phyloP scores from a whole-genome alignment of 2,797 vertebrate genomes.

The Fistularia commersonii region DNA sequence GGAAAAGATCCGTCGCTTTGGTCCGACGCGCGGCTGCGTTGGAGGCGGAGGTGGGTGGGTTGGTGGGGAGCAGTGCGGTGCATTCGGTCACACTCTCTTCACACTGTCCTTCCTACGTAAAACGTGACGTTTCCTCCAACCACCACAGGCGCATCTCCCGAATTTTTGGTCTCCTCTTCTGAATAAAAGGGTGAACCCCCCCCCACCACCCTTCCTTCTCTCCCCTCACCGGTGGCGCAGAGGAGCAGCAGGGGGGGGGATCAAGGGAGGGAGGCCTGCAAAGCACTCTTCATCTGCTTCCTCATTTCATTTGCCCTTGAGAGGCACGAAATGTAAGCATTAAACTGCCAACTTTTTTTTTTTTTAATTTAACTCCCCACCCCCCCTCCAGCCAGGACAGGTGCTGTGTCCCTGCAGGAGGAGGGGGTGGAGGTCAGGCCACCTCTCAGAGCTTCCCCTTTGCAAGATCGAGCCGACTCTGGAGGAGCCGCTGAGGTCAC shows the following conservation, averaged over 20 bases:
- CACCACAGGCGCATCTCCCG: slow-evolving; percentile 48
- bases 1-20: slow-evolving; percentile 30
- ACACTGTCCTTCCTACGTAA: slow-evolving; percentile 48
- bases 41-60: no score
- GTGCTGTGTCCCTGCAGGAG: slow-evolving; percentile 55
- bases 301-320: slow-evolving; percentile 77
- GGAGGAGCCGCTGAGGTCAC: slow-evolving; percentile 23
- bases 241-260: neutral
- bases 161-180: slow-evolving; percentile 14
- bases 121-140: slow-evolving; percentile 52
- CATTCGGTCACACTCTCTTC: slow-evolving; percentile 50
- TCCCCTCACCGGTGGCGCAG: neutral
- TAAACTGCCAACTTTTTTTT: slow-evolving; percentile 73
- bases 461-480: slow-evolving; percentile 4
- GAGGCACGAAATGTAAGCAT: slow-evolving; percentile 67
- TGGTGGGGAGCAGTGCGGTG: slow-evolving; percentile 29
- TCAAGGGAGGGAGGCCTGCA: slow-evolving; percentile 18
- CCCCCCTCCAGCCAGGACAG: slow-evolving; percentile 66
- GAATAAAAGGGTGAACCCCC: slow-evolving; percentile 22
- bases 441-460: neutral
- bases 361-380: slow-evolving; percentile 24
- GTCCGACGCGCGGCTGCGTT: neutral
- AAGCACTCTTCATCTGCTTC: slow-evolving; percentile 49
- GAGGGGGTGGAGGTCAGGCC: slow-evolving; percentile 1
- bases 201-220: neutral